Percentiles rank a stretch among this genome's conserved stretches.
These are phyloP conservation scores for Saimiri boliviensis DNA, from an alignment of 2,113 vertebrate genomes.

Conservation along the genomic window DNA sequence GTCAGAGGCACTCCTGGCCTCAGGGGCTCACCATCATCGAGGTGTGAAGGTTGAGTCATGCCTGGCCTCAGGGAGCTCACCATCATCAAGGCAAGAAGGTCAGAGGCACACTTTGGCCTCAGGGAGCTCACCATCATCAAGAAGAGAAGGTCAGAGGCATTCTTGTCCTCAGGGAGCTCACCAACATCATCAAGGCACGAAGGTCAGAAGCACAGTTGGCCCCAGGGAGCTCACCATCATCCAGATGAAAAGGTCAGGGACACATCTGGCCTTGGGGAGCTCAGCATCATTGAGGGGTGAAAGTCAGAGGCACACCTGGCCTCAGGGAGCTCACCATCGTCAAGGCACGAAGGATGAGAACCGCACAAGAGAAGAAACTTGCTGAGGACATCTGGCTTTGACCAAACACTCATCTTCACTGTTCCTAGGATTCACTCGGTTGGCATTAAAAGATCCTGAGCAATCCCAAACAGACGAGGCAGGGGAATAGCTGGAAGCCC, in stretches of 20 bases:
- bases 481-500: fast-evolving
- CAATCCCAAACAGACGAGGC: fast-evolving
- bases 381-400: fast-evolving
- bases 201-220: fast-evolving
- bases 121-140: fast-evolving
- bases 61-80: fast-evolving
- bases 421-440: background rate
- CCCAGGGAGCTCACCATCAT: fast-evolving
- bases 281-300: fast-evolving
- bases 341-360: background rate
- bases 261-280: fast-evolving
- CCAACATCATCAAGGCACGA: fast-evolving
- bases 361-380: fast-evolving
- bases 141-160: fast-evolving
- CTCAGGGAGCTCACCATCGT: fast-evolving
- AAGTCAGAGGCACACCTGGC: fast-evolving
- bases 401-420: fast-evolving
- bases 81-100: fast-evolving
- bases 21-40: fast-evolving
- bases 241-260: fast-evolving
- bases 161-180: background rate
- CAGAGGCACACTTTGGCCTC: fast-evolving
- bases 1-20: fast-evolving
- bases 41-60: fast-evolving
- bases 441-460: background rate